Evolutionary conservation across 2,888 invertebrate species (phyloP), one percentile per base, ranked within the genome.

Genomic region (Siphlonurus alternatus): DNA sequence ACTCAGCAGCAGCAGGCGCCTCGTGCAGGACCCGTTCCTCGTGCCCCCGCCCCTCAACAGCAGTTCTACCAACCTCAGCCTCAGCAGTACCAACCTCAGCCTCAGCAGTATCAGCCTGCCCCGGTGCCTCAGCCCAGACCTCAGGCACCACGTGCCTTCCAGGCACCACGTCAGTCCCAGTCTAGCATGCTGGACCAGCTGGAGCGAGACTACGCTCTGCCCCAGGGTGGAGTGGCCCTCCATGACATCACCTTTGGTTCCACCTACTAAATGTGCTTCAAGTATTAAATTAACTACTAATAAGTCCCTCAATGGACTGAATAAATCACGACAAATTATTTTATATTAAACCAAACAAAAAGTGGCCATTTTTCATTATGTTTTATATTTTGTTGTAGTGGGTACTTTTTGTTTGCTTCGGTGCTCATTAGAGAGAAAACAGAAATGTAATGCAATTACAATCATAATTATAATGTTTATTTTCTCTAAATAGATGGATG

Each of bases 201-300:
- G 62, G 84, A 89, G 62, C 86, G 87, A 72, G 90, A 91, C 70
- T 91, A 87, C 72, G 85, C 88, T 15, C 75, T 91, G 61, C 91
- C 90, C 0, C 80, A 83, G 68, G 83, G 83, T 24, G 70, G 70
- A 51, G 80, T 83, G 7, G 80, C 87, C 0, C 78, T 88, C 53
- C 89, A 90, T 72, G 90, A 91, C 72, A 89, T 91, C 74, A 85
- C 88, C 66, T 91, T 91, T 73, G 89, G 90, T 71, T 86, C 87
- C 74, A 89, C 86, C 75, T 88, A 83, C n/a, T n/a, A n/a, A n/a
- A n/a, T n/a, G n/a, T n/a, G n/a, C n/a, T n/a, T n/a, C n/a, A n/a
- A n/a, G n/a, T n/a, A n/a, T n/a, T n/a, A n/a, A n/a, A n/a, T n/a
- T n/a, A n/a, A n/a, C n/a, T n/a, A n/a, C n/a, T n/a, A n/a, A n/a